These are phyloP conservation scores for Rhogogaster chlorosoma DNA, from an alignment of 2,888 invertebrate genomes.

Conservation along the genomic window DNA sequence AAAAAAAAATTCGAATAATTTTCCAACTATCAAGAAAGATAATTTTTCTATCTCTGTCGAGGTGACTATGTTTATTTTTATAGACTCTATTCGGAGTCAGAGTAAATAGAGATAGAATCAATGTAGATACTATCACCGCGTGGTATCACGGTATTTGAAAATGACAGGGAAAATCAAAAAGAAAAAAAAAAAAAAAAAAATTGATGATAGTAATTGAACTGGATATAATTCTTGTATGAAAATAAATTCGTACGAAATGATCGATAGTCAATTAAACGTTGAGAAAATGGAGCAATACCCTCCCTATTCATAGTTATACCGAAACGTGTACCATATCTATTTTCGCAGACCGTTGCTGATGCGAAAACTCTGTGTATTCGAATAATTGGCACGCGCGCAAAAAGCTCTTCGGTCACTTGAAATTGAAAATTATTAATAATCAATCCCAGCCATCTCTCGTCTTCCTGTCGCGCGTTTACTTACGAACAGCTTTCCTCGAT, in stretches of 20 bases:
- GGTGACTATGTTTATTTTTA: background rate
- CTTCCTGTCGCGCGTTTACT: background rate
- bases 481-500: background rate
- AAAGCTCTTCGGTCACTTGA: slow-evolving; percentile 46
- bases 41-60: background rate
- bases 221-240: background rate
- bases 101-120: background rate
- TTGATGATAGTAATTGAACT: too few species aligned
- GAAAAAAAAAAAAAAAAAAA: background rate
- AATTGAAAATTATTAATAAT: slow-evolving; percentile 49
- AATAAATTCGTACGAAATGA: background rate
- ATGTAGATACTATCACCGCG: background rate
- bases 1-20: background rate
- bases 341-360: slow-evolving; percentile 11
- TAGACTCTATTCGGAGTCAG: background rate
- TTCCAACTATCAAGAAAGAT: background rate
- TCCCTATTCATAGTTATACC: slow-evolving; percentile 19
- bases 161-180: background rate
- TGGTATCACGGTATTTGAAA: background rate
- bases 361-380: slow-evolving; percentile 25
- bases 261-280: background rate
- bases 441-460: slow-evolving; percentile 36
- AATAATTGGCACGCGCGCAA: slow-evolving; percentile 52
- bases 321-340: slow-evolving; percentile 18
- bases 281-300: slow-evolving; percentile 4